Evolutionary conservation across 2,113 vertebrate genomes (phyloP), one percentile per base, ranked within the genome.

Genomic region (Polyodon spathula): DNA sequence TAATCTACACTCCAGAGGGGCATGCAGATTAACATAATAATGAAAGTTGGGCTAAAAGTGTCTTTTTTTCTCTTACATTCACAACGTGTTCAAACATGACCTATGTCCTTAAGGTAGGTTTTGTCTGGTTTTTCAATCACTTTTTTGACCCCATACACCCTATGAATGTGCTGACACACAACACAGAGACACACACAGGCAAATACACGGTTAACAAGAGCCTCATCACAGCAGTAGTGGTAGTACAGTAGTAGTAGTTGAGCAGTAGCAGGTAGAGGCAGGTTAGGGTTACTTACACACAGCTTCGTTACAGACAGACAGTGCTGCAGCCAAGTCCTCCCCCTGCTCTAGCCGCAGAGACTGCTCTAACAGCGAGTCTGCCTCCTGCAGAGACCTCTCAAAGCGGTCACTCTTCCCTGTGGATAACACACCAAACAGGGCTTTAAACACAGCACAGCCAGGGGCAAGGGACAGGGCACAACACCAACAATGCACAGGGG

Each of bases 291-390:
- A 90, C 95, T 98, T 95, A 98, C 95, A 95, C 76, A 95, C 88
- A 63, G 93, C 93, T 90, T 98, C 91, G 44, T 95, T 97, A 88
- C 94, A 95, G 43, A 93, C 86, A 46, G 91, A 85, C 79, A 98
- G 88, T 68, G 94, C 95, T 16, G 93, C 80, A 59, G 92, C 78
- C 71, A 93, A 90, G 66, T 98, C 93, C 48, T 91, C 92, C 37
- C 89, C 91, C 86, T 94, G 92, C 78, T 97, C 95, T 83, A 93
- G 84, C 69, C 84, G 92, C 76, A 94, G 78, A 0, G 92, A 93
- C 75, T 97, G 94, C 80, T 98, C 94, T 80, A 96, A 85, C 66
- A 94, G 73, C 60, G 92, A 89, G 73, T 97, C 93, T 73, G 93
- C 94, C 77, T 97, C 94, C 66, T 90, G 87, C 71, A 95, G 82